Base-by-base conservation (phyloP, 2,888 invertebrate species). In the Nipponacmea schrenckii region DNA sequence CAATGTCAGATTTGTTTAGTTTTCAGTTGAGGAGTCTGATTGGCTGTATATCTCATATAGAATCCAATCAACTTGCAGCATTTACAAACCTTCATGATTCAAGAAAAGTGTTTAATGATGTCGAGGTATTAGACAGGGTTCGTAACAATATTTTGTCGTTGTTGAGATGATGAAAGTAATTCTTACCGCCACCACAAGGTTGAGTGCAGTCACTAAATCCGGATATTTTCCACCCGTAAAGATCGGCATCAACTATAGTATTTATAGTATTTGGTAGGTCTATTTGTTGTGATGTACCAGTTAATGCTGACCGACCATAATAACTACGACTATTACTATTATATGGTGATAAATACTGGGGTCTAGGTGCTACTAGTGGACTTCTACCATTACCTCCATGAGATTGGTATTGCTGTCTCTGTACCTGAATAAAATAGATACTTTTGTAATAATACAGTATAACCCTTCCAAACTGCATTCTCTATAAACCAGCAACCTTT, bases 151-250 rank as follows among this genome's bases (percentile, higher is more conserved):
- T 5, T 10, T 39, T 8, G 8, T 8, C 39, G 10, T 39, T 8
- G 7, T 39, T 2, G 10, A 10, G 39, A 8, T 8, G 7, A 39
- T 39, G 39, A 39, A 39, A 39, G 39, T 39, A 39, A 56, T 20
- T 17, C 76, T 77, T 67, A 85, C 84, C 85, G 77, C 78, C 78
- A 14, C 83, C 84, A 75, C 85, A 85, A 10, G 81, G 75, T 83
- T 94, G 93, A 0, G 95, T 93, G 87, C 96, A 96, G 10, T 93
- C 91, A 0, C 94, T 93, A 80, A 94, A 93, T 0, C 94, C 93
- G 1, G 93, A 90, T 48, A 95, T 92, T 86, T 94, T 94, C 96
- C 96, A 96, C 1, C 91, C 73, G 56, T 83, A 84, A n/a, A 73
- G 72, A 64, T 76, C 76, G 24, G 74, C 78, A 27, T 72, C 74